A percentile compares a stretch with the other conserved stretches of the same genome.
Conservation (phyloP, 2,113 vertebrate species). For the Tachysurus fulvidraco region DNA sequence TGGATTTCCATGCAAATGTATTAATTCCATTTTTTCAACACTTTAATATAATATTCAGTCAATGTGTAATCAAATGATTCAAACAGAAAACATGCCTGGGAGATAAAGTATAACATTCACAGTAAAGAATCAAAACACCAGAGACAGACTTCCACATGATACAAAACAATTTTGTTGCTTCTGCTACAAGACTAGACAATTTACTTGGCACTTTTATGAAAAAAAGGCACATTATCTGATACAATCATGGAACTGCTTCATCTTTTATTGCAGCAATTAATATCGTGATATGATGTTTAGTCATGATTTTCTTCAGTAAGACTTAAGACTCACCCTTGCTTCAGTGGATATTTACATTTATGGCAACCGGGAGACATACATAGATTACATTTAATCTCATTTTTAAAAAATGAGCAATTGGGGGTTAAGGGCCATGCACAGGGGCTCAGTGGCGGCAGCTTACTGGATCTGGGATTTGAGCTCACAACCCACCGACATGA, state of each 20-base stretch:
- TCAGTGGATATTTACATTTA: too few species aligned
- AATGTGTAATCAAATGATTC: background rate
- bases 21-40: background rate
- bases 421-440: too few species aligned
- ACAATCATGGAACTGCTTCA: background rate
- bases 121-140: background rate
- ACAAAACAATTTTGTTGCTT: background rate
- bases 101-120: background rate
- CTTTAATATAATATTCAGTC: background rate
- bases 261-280: background rate
- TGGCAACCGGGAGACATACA: too few species aligned
- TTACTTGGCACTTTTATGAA: background rate
- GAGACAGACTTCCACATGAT: background rate
- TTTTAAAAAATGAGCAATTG: too few species aligned
- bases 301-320: background rate
- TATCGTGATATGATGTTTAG: background rate
- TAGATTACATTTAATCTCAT: too few species aligned
- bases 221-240: background rate
- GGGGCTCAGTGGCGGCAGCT: too few species aligned
- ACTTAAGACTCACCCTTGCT: background rate
- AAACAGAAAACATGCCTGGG: background rate
- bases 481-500: too few species aligned
- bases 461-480: too few species aligned
- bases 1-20: background rate
- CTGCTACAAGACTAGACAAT: background rate